Evolutionary conservation across 2,113 vertebrate species (phyloP).

Genomic region (Halichoerus grypus): DNA sequence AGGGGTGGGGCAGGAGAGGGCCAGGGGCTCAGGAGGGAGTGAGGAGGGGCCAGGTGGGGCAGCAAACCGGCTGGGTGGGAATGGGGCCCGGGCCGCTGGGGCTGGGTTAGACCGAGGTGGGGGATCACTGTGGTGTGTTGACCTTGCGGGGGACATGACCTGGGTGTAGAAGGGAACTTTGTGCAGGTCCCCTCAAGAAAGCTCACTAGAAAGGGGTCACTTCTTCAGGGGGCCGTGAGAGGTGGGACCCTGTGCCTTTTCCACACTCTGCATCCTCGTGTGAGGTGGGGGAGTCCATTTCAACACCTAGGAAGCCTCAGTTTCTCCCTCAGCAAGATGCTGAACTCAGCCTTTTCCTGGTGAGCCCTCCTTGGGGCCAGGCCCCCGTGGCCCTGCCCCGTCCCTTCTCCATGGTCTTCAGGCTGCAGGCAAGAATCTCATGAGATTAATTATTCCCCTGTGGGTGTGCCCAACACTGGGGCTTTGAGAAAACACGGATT

Average conservation of each 20-base stretch:
- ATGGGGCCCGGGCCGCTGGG: not conserved
- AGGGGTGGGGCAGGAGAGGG: not conserved
- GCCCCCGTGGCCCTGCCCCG: not conserved
- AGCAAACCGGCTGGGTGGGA: not conserved
- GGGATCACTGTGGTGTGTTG: not conserved
- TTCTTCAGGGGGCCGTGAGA: not conserved
- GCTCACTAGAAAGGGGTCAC: not conserved
- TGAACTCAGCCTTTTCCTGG: not conserved
- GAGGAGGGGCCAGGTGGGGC: not conserved
- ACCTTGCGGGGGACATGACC: not conserved
- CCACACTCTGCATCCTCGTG: not conserved
- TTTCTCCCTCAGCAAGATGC: not conserved
- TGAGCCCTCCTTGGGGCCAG: not conserved
- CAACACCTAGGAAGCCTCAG: not conserved
- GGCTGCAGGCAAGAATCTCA: not conserved
- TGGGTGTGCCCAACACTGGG: slow-evolving; percentile 44
- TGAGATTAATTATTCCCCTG: not conserved
- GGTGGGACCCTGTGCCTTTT: too few relatives aligned
- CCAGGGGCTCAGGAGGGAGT: not conserved
- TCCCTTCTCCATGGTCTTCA: not conserved
- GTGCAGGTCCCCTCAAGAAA: not conserved
- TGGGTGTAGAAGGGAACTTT: not conserved
- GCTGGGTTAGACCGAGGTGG: not conserved
- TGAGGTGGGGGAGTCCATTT: not conserved
- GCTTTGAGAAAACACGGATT: slow-evolving; percentile 65